A percentile compares a stretch with the other conserved stretches of the same genome.
Evolutionary conservation across 2,113 vertebrate genomes (phyloP).

Genomic region (Sorex araneus): DNA sequence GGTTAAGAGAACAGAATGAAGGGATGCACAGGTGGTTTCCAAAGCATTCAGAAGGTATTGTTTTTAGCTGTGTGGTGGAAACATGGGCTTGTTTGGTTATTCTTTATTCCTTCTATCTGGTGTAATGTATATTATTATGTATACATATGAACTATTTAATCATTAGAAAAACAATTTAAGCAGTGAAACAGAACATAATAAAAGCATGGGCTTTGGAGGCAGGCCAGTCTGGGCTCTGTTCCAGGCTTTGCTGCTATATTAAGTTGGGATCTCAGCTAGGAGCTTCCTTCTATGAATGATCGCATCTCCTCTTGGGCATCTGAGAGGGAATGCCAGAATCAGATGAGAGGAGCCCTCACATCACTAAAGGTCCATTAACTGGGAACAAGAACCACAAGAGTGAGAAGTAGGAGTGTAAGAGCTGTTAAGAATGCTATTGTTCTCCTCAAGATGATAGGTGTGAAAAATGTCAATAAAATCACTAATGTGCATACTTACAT

Average conservation of each 20-base stretch:
- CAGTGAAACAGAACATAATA: conserved; percentile 66
- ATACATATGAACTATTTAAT: conserved; percentile 52
- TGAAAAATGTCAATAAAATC: neutral
- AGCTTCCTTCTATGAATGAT: neutral
- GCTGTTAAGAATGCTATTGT: neutral
- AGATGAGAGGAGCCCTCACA: neutral
- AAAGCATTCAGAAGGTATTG: neutral
- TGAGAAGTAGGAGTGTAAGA: neutral
- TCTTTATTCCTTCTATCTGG: conserved; percentile 24
- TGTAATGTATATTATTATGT: conserved; percentile 49
- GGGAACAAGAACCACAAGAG: too few relatives aligned
- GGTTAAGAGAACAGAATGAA: neutral
- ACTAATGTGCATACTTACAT: neutral
- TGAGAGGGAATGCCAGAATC: neutral
- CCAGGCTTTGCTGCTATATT: conserved; percentile 26
- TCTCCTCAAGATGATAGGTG: neutral
- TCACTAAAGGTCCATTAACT: neutral
- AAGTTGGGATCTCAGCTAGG: neutral
- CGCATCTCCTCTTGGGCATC: neutral
- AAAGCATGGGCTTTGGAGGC: conserved; percentile 34
- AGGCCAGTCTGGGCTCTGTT: conserved; percentile 47
- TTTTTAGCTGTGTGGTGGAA: neutral
- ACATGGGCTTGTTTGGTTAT: neutral
- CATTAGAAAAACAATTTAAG: conserved; percentile 73
- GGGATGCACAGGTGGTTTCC: neutral